These are phyloP conservation scores for Mystacides longicornis DNA, from an alignment of 2,888 invertebrate species.

Conservation along the genomic window DNA sequence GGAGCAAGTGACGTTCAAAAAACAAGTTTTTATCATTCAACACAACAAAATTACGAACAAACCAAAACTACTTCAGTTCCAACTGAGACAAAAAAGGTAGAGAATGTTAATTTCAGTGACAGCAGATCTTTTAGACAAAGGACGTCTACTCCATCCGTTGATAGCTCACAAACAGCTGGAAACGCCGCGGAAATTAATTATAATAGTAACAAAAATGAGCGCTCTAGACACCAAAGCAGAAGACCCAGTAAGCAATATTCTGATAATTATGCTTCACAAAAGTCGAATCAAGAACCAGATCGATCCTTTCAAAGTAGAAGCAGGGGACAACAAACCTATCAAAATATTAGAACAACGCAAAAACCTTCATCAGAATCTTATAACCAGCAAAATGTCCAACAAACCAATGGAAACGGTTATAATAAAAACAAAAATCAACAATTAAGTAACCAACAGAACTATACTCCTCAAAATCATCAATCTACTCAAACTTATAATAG, in stretches of 20 bases:
- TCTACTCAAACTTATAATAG: slow-evolving; percentile 17
- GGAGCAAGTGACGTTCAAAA: neutral
- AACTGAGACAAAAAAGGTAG: slow-evolving; percentile 25
- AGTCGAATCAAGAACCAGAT: slow-evolving; percentile 24
- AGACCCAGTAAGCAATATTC: slow-evolving; percentile 5
- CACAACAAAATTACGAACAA: neutral
- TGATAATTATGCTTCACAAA: slow-evolving; percentile 22
- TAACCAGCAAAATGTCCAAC: slow-evolving; percentile 27
- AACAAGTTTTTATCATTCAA: neutral
- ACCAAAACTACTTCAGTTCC: neutral
- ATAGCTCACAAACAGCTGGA: slow-evolving; percentile 16
- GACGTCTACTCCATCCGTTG: slow-evolving; percentile 27
- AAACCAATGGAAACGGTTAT: slow-evolving; percentile 32
- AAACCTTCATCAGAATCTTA: slow-evolving; percentile 30
- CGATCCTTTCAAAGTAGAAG: slow-evolving; percentile 31
- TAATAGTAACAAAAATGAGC: slow-evolving; percentile 20
- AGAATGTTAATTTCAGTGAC: slow-evolving; percentile 26
- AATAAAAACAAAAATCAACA: slow-evolving; percentile 27
- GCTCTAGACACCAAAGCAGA: neutral
- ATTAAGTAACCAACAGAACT: slow-evolving; percentile 15
- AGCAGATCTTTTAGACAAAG: slow-evolving; percentile 24
- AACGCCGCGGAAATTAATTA: neutral
- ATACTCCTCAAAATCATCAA: slow-evolving; percentile 14
- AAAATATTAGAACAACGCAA: slow-evolving; percentile 29
- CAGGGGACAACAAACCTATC: slow-evolving; percentile 28